phyloP scores from a whole-genome alignment of 1,140 invertebrate species.

The Oncopodura yosiiana region DNA sequence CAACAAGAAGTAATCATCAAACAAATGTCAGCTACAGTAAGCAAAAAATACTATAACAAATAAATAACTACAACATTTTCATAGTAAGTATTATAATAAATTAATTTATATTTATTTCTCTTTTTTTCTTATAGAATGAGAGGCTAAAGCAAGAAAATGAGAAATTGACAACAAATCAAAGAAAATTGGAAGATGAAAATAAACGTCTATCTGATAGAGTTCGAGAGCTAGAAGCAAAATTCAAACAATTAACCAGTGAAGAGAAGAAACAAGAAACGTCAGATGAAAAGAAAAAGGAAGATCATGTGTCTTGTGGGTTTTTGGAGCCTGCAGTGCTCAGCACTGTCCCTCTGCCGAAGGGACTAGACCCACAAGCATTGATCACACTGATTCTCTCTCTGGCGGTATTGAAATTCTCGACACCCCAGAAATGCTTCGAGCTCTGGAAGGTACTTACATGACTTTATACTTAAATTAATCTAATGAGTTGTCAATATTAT shows the following conservation, averaged over 20 bases:
- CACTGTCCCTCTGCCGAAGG: conserved; percentile 35
- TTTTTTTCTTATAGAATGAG: conserved; percentile 9
- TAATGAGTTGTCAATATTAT: no score
- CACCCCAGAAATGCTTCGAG: conserved; percentile 30
- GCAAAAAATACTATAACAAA: background rate
- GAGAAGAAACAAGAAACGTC: background rate
- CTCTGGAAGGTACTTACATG: no score
- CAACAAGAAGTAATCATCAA: conserved; percentile 28
- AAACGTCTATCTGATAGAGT: background rate
- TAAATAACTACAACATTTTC: background rate
- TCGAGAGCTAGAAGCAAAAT: background rate
- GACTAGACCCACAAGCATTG: conserved; percentile 23
- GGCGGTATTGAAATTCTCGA: conserved; percentile 30
- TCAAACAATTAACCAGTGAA: background rate
- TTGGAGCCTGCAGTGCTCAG: conserved; percentile 35
- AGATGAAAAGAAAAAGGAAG: background rate
- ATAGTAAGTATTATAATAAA: background rate
- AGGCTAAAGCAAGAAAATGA: conserved; percentile 18
- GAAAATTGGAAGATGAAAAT: conserved; percentile 22
- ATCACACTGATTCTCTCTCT: conserved; percentile 23
- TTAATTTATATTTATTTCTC: background rate
- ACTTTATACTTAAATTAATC: no score
- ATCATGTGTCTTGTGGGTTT: conserved; percentile 3
- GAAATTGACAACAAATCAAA: conserved; percentile 12
- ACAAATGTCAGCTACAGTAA: conserved; percentile 10